These are phyloP conservation scores for Telenomus remus DNA, from an alignment of 1,140 invertebrate species.

Conservation along the genomic window DNA sequence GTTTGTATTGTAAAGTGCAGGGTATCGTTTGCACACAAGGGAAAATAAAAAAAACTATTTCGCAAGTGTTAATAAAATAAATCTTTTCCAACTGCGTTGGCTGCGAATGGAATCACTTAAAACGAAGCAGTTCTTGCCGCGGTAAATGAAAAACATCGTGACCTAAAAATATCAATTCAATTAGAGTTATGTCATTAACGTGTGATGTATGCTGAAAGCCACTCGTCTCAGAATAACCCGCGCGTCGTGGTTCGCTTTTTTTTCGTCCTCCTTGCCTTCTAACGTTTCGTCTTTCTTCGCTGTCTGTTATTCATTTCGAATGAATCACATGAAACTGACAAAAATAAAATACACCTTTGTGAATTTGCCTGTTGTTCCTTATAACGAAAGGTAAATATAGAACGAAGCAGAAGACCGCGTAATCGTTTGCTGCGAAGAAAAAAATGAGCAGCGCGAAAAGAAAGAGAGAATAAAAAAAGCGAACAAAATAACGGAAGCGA, in stretches of 20 bases:
- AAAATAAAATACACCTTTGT: slow-evolving; percentile 50
- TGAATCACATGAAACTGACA: slow-evolving; percentile 23
- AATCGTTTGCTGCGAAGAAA: slow-evolving; percentile 22
- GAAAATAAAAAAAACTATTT: slow-evolving; percentile 8
- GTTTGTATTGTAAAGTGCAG: not conserved
- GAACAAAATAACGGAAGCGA: not conserved
- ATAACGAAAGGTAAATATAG: slow-evolving; percentile 39
- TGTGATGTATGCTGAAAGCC: slow-evolving; percentile 48
- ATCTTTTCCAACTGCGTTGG: slow-evolving; percentile 12
- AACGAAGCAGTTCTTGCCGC: slow-evolving; percentile 12
- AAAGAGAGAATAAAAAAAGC: not conserved
- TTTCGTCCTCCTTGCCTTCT: slow-evolving; percentile 5
- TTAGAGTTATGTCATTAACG: slow-evolving; percentile 41
- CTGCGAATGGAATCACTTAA: slow-evolving; percentile 20
- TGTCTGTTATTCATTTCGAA: slow-evolving; percentile 26
- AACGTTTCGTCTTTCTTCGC: slow-evolving; percentile 25
- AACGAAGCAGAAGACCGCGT: slow-evolving; percentile 18
- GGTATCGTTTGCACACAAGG: not conserved
- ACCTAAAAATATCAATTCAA: slow-evolving; percentile 46
- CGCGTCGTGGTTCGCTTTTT: slow-evolving; percentile 30
- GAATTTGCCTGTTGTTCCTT: slow-evolving; percentile 29
- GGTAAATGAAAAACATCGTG: slow-evolving; percentile 18
- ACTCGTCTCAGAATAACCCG: slow-evolving; percentile 25
- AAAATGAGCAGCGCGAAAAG: slow-evolving; percentile 12
- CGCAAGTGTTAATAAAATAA: slow-evolving; percentile 40